These are phyloP conservation scores for Daboia siamensis DNA, from an alignment of 2,113 vertebrate species.

Conservation along the genomic window DNA sequence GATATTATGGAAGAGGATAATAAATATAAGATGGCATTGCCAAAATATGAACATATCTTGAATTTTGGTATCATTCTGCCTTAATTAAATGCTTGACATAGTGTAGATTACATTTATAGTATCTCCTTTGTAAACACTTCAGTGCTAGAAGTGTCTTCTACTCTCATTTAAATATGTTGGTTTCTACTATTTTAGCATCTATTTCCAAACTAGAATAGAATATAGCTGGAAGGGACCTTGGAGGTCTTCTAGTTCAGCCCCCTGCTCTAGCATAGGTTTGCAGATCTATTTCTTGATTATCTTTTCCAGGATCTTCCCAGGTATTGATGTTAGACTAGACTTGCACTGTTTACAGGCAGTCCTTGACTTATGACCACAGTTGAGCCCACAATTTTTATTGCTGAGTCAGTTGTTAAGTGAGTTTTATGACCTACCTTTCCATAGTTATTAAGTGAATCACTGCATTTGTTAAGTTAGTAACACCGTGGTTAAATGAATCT, in stretches of 20 bases:
- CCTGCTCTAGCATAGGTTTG: too few relatives aligned
- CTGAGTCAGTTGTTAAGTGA: not conserved
- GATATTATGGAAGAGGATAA: not conserved
- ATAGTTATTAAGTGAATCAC: not conserved
- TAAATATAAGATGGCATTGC: not conserved
- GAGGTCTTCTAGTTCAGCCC: too few relatives aligned
- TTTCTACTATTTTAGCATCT: not conserved
- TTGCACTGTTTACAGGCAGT: not conserved
- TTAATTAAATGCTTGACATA: not conserved
- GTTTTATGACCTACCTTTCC: not conserved
- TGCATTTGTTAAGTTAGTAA: not conserved
- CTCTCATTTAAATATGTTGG: not conserved
- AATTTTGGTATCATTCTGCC: not conserved
- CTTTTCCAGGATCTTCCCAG: too few relatives aligned
- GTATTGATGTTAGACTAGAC: not conserved
- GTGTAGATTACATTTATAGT: not conserved
- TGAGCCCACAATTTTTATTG: not conserved
- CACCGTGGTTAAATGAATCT: not conserved
- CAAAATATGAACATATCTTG: not conserved
- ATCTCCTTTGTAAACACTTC: not conserved
- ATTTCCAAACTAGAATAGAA: not conserved
- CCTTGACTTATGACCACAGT: not conserved
- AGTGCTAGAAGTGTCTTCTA: not conserved
- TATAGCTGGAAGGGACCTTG: too few relatives aligned
- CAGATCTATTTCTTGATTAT: too few relatives aligned